Conservation (phyloP, 2,113 vertebrate species). For the Clarias magur region DNA sequence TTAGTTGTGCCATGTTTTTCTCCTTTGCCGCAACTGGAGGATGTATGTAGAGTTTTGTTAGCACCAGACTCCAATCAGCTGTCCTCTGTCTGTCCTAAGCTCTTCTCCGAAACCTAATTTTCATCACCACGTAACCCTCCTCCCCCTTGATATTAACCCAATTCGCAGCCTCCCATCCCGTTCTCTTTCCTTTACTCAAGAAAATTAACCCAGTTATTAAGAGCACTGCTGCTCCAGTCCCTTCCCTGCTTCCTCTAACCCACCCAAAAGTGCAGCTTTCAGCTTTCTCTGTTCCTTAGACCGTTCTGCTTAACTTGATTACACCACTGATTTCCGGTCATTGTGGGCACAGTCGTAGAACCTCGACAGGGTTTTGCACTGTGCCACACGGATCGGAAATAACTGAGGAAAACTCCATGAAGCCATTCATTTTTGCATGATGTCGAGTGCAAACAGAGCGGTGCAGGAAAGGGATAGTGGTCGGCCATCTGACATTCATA, state of each 20-base stretch:
- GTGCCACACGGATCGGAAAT: constrained; percentile 44
- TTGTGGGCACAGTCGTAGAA: constrained; percentile 9
- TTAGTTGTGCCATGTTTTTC: constrained; percentile 53
- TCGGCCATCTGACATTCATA: constrained; percentile 63
- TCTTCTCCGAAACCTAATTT: constrained; percentile 50
- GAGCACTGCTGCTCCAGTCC: constrained; percentile 19
- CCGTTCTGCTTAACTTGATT: constrained; percentile 35
- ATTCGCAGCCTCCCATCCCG: constrained; percentile 37
- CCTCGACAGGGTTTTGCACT: constrained; percentile 4
- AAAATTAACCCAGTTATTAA: constrained; percentile 48
- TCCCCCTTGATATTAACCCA: constrained; percentile 51
- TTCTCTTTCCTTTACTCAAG: constrained; percentile 27
- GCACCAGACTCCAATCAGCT: constrained; percentile 38
- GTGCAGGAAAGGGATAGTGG: constrained; percentile 40
- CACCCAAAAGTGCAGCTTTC: constrained; percentile 25
- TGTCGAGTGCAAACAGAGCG: constrained; percentile 3
- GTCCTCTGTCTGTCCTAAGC: constrained; percentile 48
- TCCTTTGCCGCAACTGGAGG: constrained; percentile 50
- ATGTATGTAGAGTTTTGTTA: constrained; percentile 51
- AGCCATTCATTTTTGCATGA: constrained; percentile 45
- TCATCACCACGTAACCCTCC: constrained; percentile 44
- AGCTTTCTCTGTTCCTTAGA: constrained; percentile 34
- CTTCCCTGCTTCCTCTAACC: constrained; percentile 43
- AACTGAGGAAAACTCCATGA: constrained; percentile 29
- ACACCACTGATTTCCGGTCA: constrained; percentile 24